Percentiles rank a stretch among this genome's conserved stretches.
Conservation (phyloP, 2,888 invertebrate species). For the Microctonus aethiopoides region DNA sequence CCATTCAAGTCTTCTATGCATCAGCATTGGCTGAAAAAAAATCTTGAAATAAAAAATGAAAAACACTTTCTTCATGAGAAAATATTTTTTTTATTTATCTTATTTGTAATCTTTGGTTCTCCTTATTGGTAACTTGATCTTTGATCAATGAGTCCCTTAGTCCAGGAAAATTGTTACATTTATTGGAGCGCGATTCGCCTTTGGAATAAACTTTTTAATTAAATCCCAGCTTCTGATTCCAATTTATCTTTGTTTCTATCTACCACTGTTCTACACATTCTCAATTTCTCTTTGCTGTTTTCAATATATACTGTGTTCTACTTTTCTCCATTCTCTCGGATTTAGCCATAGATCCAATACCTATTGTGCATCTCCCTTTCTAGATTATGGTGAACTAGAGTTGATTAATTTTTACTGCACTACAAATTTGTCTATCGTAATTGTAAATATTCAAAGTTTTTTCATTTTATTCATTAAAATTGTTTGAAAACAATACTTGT, state of each 20-base stretch:
- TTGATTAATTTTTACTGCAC: background rate
- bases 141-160: constrained; percentile 39
- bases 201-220: constrained; percentile 61
- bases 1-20: background rate
- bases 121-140: constrained; percentile 9
- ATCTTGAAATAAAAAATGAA: background rate
- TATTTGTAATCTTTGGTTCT: constrained; percentile 1
- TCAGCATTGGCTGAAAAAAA: background rate
- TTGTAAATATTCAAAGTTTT: background rate
- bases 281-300: background rate
- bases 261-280: constrained; percentile 16
- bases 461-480: background rate
- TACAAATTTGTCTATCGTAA: background rate
- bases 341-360: background rate
- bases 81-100: constrained; percentile 17
- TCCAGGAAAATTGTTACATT: constrained; percentile 33
- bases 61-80: background rate
- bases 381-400: background rate
- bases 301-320: no score
- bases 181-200: background rate
- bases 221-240: constrained; percentile 60
- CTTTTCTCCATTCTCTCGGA: background rate
- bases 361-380: background rate
- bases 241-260: constrained; percentile 58
- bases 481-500: background rate